Base-by-base conservation (phyloP, 2,113 vertebrate species). In the Nothoprocta perdicaria region DNA sequence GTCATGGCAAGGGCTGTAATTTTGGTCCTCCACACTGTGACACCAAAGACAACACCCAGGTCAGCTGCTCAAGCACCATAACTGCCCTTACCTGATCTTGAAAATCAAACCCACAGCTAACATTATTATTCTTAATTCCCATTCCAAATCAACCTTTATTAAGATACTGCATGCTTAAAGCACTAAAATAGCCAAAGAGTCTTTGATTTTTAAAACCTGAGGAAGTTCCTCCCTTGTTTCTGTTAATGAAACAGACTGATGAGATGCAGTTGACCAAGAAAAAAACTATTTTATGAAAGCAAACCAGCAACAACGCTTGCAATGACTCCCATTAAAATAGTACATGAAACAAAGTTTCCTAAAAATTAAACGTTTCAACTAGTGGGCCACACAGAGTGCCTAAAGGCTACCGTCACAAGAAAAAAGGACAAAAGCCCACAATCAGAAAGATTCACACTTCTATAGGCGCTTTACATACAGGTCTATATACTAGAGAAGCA, bases 321-420 rank as follows among this genome's bases (percentile, higher is more conserved):
- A 4, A 0, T 3, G 65, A 6, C 7, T 60, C 52, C 63, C 57
- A 26, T n/a, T 63, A 75, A n/a, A 52, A 7, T 10, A 33, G 41
- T 48, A 15, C 31, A 40, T 35, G 50, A 67, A 87, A 63, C 21
- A 71, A 76, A 87, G 35, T 2, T 33, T 60, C 41, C 6, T 9
- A 8, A 77, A 74, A 81, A 43, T 23, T 27, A 72, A 71, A 63
- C 8, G 27, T 43, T 79, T 68, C 24, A 57, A 74, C 24, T 4
- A 65, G 18, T 0, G 0, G 46, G 33, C 33, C 55, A 52, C 27
- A 52, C 4, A 1, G 12, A 4, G 41, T 4, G 1, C n/a, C 76
- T 57, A 60, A 80, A 83, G 23, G 35, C 31, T 77, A 78, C 27
- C 38, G 12, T 11, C 60, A 63, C 76, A 73, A 69, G 80, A 46